Base-by-base conservation (phyloP, 2,797 vertebrate genomes). In the Harpagifer antarcticus region DNA sequence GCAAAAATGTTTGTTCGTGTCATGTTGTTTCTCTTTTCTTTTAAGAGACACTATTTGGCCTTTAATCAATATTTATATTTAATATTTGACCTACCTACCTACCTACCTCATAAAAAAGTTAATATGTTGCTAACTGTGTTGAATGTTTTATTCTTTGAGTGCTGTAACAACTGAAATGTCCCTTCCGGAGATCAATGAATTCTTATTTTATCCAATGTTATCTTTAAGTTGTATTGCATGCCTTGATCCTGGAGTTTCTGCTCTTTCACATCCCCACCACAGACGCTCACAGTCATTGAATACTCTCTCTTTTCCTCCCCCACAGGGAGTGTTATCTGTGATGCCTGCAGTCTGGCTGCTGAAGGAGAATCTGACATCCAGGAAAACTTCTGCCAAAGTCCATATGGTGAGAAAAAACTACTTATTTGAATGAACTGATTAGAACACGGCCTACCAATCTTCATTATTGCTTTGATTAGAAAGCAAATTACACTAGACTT, bases 361-460 rank as follows among this genome's bases (percentile, higher is more conserved):
- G 93, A 93, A 58, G 88, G 85, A 20, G 93, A 96, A 73, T 86
- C 86, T 37, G 94, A 95, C 71, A 93, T 96, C 72, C 88, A 94
- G 67, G 90, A 94, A 52, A 89, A 92, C 59, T 94, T 94, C 89
- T 96, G 96, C 87, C 82, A 53, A 12, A 94, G 92, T 74, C 90
- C 93, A 68, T 96, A 96, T 74, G 95, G 96, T 96, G 86, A 95
- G 93, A 75, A 62, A 37, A 58, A 66, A 54, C 1, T 44, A 9
- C 27, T 33, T 16, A 43, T 3, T 43, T 52, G 45, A 17, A 2
- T 1, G 19, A 62, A 61, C 17, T 3, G 3, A 56, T 19, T 44
- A 61, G 9, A 59, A 31, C 13, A 31, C 8, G 54, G 27, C 3
- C 19, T 8, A 12, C 31, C 10, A 1, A 0, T 57, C 14, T 58